Evolutionary conservation across 2,888 invertebrate genomes (phyloP).

Genomic region (Nomada fucata): DNA sequence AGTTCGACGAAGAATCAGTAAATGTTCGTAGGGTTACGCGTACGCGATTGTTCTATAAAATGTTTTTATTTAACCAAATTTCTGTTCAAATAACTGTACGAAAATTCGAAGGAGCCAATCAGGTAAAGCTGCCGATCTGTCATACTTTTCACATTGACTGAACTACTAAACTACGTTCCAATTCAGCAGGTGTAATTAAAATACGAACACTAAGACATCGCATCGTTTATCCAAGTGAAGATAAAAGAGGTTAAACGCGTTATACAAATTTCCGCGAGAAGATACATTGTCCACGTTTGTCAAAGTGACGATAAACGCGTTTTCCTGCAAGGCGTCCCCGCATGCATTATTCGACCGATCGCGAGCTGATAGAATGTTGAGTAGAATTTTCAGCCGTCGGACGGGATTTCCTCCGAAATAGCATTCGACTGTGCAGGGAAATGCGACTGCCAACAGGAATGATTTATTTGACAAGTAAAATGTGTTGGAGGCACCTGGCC

Average conservation of each 20-base stretch:
- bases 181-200: too few species aligned
- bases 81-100: too few species aligned
- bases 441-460: slow-evolving; percentile 6
- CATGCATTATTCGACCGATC: not conserved
- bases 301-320: not conserved
- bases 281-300: not conserved
- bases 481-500: not conserved
- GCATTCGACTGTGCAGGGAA: not conserved
- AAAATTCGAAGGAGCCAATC: too few species aligned
- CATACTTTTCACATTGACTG: too few species aligned
- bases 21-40: not conserved
- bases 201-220: too few species aligned
- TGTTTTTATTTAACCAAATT: too few species aligned
- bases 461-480: slow-evolving; percentile 36
- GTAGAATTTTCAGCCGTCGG: not conserved
- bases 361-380: not conserved
- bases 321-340: not conserved
- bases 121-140: too few species aligned
- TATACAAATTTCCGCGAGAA: too few species aligned
- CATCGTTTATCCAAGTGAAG: too few species aligned
- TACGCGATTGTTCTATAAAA: too few species aligned
- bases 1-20: not conserved
- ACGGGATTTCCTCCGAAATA: not conserved
- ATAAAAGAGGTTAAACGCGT: too few species aligned
- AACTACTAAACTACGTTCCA: too few species aligned